Conservation (phyloP, 2,888 invertebrate species). For the Epistrophe grossulariae region DNA sequence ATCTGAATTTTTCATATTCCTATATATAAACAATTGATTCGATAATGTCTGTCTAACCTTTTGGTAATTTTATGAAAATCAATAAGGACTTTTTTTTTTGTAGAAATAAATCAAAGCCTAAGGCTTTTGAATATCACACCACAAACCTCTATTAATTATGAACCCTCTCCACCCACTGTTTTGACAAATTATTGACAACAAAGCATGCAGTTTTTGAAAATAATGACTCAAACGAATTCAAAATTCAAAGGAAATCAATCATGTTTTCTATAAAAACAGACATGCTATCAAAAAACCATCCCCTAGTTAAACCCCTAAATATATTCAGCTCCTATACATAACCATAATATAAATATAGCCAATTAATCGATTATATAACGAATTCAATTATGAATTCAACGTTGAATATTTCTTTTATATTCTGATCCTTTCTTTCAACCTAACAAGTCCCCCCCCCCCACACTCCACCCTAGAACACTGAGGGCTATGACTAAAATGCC, state of each 20-base stretch:
- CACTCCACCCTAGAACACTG: neutral
- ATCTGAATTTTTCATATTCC: no score
- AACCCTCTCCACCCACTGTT: neutral
- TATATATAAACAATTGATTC: no score
- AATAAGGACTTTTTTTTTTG: neutral
- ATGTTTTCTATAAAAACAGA: neutral
- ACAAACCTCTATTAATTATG: no score
- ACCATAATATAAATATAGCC: neutral
- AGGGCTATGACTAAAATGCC: neutral
- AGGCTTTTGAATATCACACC: no score
- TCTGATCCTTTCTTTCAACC: neutral
- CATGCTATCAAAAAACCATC: neutral
- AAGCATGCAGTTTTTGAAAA: neutral
- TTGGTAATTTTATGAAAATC: neutral
- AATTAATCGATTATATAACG: conserved; percentile 44
- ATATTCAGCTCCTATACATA: neutral
- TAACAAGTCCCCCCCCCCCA: neutral
- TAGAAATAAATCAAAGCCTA: neutral
- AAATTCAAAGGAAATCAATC: neutral
- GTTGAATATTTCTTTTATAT: conserved; percentile 18
- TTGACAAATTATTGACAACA: neutral
- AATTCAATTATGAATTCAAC: conserved; percentile 43
- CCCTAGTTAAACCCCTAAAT: neutral
- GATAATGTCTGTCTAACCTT: neutral
- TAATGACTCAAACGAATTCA: neutral